Base-by-base conservation (phyloP, 2,113 vertebrate genomes). In the Perca schrenkii region DNA sequence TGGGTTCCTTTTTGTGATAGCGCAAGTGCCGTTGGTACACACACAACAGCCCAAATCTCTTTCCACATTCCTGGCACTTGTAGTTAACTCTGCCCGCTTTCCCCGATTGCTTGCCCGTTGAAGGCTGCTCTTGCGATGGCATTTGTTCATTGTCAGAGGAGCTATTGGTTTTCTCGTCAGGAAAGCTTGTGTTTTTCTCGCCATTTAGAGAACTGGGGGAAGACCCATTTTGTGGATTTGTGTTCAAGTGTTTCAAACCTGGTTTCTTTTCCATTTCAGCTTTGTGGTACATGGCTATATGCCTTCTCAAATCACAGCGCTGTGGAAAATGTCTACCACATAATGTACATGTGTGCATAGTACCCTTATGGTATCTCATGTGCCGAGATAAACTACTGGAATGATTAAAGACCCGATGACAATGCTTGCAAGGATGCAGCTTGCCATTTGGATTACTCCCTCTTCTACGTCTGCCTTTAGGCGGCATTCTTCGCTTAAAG, bases 301-400 rank as follows among this genome's bases (percentile, higher is more conserved):
- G 95, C 76, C 92, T 92, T 76, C 91, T 94, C 56, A 96, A 86
- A 86, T 95, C 95, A 89, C 94, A 95, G 60, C 94, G 94, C 75
- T 96, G 94, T 49, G 94, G 93, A 88, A 95, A 96, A 76, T 91
- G 93, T 83, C 91, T 92, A 57, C 93, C 95, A 88, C 95, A 96
- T 83, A 94, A 90, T 28, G 82, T 69, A 87, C 95, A 96, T 21
- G 89, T 92, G 77, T 95, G 95, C 90, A 95, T 93, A 12, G 94
- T 96, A 66, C 94, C 95, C 71, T 95, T 96, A 80, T 96, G 95
- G 85, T 94, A 95, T 66, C 95, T 93, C 94, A 95, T 95, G 83
- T 96, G 95, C 36, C 95, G 93, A 28, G 94, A 95, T 53, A 96
- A 92, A 91, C 95, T 96, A 82, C 95, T 96, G 8, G 95, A 96